These are phyloP conservation scores for Panulirus ornatus DNA, from an alignment of 1,140 invertebrate genomes.

Conservation along the genomic window DNA sequence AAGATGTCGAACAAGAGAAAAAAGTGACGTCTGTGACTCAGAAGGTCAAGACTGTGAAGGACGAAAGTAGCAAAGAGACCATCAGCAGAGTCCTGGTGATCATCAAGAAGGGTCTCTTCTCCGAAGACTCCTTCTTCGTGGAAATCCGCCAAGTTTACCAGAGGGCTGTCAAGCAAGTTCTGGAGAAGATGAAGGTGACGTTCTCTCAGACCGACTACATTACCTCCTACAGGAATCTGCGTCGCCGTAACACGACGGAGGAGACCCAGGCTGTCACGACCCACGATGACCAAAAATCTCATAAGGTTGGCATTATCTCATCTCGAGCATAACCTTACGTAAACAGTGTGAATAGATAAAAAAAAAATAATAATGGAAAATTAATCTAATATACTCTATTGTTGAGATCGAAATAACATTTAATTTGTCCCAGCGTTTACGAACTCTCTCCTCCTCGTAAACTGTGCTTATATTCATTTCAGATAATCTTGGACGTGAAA, in stretches of 20 bases:
- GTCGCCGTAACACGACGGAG: slow-evolving; percentile 44
- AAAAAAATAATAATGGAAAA: neutral
- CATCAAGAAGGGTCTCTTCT: slow-evolving; percentile 46
- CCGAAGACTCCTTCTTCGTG: slow-evolving; percentile 55
- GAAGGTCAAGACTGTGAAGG: neutral
- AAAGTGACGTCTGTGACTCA: neutral
- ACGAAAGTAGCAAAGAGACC: neutral
- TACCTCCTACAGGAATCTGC: slow-evolving; percentile 53
- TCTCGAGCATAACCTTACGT: too few relatives aligned
- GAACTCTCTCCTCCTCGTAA: too few relatives aligned
- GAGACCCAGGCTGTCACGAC: slow-evolving; percentile 49
- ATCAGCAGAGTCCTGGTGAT: slow-evolving; percentile 25
- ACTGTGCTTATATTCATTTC: neutral
- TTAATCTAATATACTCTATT: too few relatives aligned
- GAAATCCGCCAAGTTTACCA: slow-evolving; percentile 50
- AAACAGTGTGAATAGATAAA: too few relatives aligned
- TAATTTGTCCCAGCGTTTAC: too few relatives aligned
- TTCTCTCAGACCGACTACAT: slow-evolving; percentile 38
- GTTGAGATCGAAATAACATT: too few relatives aligned
- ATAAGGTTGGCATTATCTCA: slow-evolving; percentile 59
- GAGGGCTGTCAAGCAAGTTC: slow-evolving; percentile 38
- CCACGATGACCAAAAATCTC: slow-evolving; percentile 34
- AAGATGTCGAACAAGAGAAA: neutral
- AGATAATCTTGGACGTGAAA: slow-evolving; percentile 53
- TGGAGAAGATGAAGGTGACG: slow-evolving; percentile 45